These are phyloP conservation scores for Rallus limicola DNA, from an alignment of 2,113 vertebrate genomes.

Conservation along the genomic window DNA sequence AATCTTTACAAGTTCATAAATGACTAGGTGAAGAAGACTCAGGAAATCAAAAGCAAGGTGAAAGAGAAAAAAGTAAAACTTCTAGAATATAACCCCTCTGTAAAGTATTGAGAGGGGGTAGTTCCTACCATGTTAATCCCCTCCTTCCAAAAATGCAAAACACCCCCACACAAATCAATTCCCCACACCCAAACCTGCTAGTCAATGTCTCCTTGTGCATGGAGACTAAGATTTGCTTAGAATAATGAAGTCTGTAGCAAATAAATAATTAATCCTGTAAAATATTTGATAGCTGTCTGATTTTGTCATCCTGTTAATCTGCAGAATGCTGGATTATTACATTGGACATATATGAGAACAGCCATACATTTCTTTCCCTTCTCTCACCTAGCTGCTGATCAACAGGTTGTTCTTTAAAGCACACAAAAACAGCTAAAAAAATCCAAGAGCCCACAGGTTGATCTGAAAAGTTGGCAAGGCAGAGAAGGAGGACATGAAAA, in stretches of 20 bases:
- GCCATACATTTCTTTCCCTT: background rate
- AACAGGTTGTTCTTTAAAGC: background rate
- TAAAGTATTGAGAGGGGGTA: background rate
- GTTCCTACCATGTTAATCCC: background rate
- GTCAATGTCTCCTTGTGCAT: background rate
- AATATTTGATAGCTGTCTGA: background rate
- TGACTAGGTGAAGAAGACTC: background rate
- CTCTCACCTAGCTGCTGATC: background rate
- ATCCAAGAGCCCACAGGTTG: background rate
- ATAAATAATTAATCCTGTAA: background rate
- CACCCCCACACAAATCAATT: accelerated
- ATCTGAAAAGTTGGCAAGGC: background rate
- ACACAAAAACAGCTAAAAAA: background rate
- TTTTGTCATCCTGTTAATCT: background rate
- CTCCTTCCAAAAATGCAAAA: background rate
- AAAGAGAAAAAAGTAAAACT: background rate
- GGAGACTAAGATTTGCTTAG: background rate
- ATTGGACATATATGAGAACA: background rate
- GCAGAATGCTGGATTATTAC: background rate
- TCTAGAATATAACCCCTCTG: background rate
- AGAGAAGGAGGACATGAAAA: background rate
- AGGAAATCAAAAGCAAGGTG: too few relatives aligned
- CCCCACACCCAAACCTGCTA: background rate
- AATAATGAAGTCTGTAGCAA: background rate
- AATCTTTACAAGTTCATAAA: background rate